Evolutionary conservation across 2,797 vertebrate genomes (phyloP).

Genomic region (Enteromius anoplus): DNA sequence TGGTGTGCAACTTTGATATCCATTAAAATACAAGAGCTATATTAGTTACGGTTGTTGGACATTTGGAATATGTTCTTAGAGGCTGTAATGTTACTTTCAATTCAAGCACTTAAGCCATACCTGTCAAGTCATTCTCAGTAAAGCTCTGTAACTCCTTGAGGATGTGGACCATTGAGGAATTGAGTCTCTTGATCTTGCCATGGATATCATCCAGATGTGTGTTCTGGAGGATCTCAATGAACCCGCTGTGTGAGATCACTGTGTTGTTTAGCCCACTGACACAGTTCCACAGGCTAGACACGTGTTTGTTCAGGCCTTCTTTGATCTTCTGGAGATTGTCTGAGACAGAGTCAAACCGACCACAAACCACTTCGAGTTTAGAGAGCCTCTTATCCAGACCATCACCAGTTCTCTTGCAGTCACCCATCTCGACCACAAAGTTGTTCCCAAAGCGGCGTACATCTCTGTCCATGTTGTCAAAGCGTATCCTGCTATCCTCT

Average conservation of each 20-base stretch:
- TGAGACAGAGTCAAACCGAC: slow-evolving; percentile 83
- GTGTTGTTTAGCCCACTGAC: slow-evolving; percentile 85
- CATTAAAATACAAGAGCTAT: neutral
- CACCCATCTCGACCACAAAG: slow-evolving; percentile 73
- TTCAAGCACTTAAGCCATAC: slow-evolving; percentile 69
- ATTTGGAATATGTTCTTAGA: neutral
- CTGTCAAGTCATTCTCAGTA: slow-evolving; percentile 67
- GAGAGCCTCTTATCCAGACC: slow-evolving; percentile 85
- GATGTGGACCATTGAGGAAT: slow-evolving; percentile 82
- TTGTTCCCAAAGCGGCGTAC: slow-evolving; percentile 74
- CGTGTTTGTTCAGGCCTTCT: slow-evolving; percentile 84
- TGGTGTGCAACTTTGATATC: neutral
- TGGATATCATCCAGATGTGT: slow-evolving; percentile 79
- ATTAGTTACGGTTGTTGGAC: neutral
- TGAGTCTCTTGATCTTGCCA: slow-evolving; percentile 82
- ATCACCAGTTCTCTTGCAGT: slow-evolving; percentile 78
- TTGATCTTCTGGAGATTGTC: slow-evolving; percentile 85
- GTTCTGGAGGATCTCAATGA: slow-evolving; percentile 80
- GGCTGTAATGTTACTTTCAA: neutral
- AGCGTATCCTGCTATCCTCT: slow-evolving; percentile 80
- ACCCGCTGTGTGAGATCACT: slow-evolving; percentile 72
- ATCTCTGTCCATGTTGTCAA: slow-evolving; percentile 77
- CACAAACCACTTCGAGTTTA: slow-evolving; percentile 88
- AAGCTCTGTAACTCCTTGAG: slow-evolving; percentile 75
- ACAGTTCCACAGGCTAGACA: slow-evolving; percentile 86